A percentile compares a stretch with the other conserved stretches of the same genome.
Evolutionary conservation across 2,797 vertebrate species (phyloP).

Genomic region (Myripristis murdjan): DNA sequence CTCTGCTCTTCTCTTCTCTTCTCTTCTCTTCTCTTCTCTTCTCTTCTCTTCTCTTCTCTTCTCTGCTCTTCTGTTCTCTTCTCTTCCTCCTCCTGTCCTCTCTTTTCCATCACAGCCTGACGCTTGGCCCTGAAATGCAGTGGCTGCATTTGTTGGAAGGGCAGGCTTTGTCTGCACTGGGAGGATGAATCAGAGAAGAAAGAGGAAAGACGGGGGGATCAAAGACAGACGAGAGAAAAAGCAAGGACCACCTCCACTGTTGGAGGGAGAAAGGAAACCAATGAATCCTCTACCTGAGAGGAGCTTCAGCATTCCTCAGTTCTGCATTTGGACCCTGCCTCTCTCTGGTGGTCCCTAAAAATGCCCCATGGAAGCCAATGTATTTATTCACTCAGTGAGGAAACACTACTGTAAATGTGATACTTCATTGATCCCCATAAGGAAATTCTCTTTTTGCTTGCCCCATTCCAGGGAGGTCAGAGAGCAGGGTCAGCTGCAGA

Average conservation of each 20-base stretch:
- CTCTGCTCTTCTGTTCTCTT: slow-evolving; percentile 74
- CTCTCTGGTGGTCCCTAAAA: slow-evolving; percentile 57
- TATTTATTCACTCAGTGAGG: slow-evolving; percentile 28
- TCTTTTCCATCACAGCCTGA: slow-evolving; percentile 81
- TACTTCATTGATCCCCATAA: slow-evolving; percentile 61
- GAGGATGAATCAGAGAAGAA: slow-evolving; percentile 77
- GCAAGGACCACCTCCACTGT: slow-evolving; percentile 71
- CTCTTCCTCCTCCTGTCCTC: slow-evolving; percentile 79
- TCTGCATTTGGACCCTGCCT: slow-evolving; percentile 39
- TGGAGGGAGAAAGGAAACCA: slow-evolving; percentile 67
- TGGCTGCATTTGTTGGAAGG: slow-evolving; percentile 80
- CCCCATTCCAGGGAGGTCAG: slow-evolving; percentile 35
- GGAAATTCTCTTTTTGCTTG: slow-evolving; percentile 58
- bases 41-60: slow-evolving; percentile 62
- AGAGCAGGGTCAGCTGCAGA: slow-evolving; percentile 46
- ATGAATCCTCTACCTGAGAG: slow-evolving; percentile 57
- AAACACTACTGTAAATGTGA: slow-evolving; percentile 65
- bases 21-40: slow-evolving; percentile 35
- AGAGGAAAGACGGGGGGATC: slow-evolving; percentile 72
- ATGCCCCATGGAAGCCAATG: slow-evolving; percentile 24
- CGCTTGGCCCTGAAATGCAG: slow-evolving; percentile 87
- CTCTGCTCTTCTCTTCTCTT: slow-evolving; percentile 42
- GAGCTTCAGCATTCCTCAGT: slow-evolving; percentile 62
- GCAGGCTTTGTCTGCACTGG: slow-evolving; percentile 74
- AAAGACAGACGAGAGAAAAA: slow-evolving; percentile 73